Percentiles rank a stretch among this genome's conserved stretches.
Conservation (phyloP, 2,113 vertebrate genomes). For the Macquaria australasica region DNA sequence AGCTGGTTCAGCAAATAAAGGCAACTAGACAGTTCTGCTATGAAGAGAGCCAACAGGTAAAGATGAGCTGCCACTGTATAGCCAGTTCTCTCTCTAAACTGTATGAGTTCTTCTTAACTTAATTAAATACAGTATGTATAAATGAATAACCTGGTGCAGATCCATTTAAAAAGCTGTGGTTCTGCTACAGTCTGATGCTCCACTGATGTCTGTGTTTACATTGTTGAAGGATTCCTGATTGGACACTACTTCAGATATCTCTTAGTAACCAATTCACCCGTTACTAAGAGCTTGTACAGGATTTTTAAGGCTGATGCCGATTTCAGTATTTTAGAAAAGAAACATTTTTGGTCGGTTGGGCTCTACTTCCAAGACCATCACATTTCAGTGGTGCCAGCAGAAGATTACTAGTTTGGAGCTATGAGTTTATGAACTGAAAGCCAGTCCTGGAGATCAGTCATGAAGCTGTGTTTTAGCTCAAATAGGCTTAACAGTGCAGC, state of each 20-base stretch:
- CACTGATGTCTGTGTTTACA: neutral
- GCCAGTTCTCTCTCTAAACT: neutral
- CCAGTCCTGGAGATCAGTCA: too few relatives aligned
- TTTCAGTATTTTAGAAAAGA: too few relatives aligned
- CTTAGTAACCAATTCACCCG: neutral
- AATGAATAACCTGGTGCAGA: neutral
- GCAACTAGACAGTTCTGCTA: conserved; percentile 90
- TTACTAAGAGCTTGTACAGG: neutral
- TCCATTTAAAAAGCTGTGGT: neutral
- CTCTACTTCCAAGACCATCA: too few relatives aligned
- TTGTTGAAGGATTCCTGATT: neutral
- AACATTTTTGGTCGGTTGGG: too few relatives aligned
- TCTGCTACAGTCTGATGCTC: neutral
- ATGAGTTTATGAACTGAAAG: too few relatives aligned
- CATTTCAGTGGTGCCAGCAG: too few relatives aligned
- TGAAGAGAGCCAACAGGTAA: conserved; percentile 92
- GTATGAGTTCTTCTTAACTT: neutral
- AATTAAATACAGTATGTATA: neutral
- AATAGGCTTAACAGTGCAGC: too few relatives aligned
- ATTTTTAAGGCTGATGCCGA: too few relatives aligned
- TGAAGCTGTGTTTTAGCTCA: too few relatives aligned
- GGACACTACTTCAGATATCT: neutral
- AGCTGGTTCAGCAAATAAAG: conserved; percentile 90
- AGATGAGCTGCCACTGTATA: accelerated
- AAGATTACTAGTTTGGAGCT: too few relatives aligned